Percentiles rank a stretch among this genome's conserved stretches.
phyloP scores from a whole-genome alignment of 2,113 vertebrate species.

The Podarcis raffonei region DNA sequence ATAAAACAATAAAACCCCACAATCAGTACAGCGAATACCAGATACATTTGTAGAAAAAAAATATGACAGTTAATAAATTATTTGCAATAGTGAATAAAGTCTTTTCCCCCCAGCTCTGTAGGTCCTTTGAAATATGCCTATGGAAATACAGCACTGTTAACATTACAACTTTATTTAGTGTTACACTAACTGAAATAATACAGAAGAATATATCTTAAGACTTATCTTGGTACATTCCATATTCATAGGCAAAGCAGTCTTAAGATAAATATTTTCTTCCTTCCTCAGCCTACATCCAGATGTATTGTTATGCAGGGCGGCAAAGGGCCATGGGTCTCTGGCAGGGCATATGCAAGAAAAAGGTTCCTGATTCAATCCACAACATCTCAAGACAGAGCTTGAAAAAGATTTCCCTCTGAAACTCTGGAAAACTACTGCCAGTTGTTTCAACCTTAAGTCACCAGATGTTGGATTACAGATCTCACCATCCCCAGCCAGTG shows the following conservation, averaged over 20 bases:
- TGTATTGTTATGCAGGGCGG: background rate
- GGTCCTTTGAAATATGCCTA: no score
- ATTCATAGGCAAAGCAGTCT: background rate
- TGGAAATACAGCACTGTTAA: background rate
- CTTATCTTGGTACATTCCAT: background rate
- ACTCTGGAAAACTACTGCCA: no score
- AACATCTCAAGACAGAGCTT: background rate
- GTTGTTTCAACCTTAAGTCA: no score
- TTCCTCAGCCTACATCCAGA: background rate
- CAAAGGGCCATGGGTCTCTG: background rate
- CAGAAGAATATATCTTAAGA: background rate
- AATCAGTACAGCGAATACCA: no score
- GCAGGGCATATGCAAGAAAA: background rate
- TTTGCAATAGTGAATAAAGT: no score
- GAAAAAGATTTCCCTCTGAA: no score
- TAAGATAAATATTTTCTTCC: background rate
- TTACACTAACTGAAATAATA: background rate
- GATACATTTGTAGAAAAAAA: no score
- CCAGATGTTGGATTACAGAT: no score
- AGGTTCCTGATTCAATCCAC: background rate
- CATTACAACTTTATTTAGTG: background rate
- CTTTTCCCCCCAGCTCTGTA: no score
- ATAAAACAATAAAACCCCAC: no score
- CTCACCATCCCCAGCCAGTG: no score
- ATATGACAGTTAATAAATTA: no score